Base-by-base conservation (phyloP, 2,888 invertebrate genomes). In the Polietes domitor region DNA sequence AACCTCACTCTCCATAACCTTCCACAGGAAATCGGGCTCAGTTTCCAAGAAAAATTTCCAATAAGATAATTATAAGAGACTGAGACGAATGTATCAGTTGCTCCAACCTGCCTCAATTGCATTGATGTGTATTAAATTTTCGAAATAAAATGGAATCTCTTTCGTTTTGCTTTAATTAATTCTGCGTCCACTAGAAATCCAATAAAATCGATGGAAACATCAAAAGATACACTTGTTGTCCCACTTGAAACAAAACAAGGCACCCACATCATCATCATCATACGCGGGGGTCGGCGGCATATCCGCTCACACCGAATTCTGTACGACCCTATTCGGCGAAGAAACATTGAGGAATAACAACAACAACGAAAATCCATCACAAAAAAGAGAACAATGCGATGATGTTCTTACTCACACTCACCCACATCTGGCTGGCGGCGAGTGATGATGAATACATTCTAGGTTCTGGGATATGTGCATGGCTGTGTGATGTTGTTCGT, bases 151-250 rank as follows among this genome's bases (percentile, higher is more conserved):
- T 37, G 5, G 5, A 5, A 53, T 21, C 53, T 53, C 19, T 53
- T 19, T 21, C 21, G 58, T 58, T 58, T 58, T 58, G 26, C 7
- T 58, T 26, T 58, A 24, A 19, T 58, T 58, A 47, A 47, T 47
- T 47, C 47, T 1, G n/a, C n/a, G 47, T 7, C 26, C 2, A 19
- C 58, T 24, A 41, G 37, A 68, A 68, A 68, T 68, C 10, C 83
- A 74, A 84, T 84, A 71, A 17, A 79, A 63, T 58, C 12, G 53
- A 61, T 32, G 32, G 58, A 73, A 73, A 41, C 55, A 65, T 55
- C 75, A 76, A 78, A 65, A 41, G 53, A 72, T 61, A 58, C 53
- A 78, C 80, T 83, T 83, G 83, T 83, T 83, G 84, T 68, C 80
- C 77, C 84, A 78, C 84, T 78, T 77, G 41, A 80, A 41, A 65